A percentile compares a stretch with the other conserved stretches of the same genome.
Evolutionary conservation across 2,797 vertebrate genomes (phyloP).

Genomic region (Choloepus didactylus): DNA sequence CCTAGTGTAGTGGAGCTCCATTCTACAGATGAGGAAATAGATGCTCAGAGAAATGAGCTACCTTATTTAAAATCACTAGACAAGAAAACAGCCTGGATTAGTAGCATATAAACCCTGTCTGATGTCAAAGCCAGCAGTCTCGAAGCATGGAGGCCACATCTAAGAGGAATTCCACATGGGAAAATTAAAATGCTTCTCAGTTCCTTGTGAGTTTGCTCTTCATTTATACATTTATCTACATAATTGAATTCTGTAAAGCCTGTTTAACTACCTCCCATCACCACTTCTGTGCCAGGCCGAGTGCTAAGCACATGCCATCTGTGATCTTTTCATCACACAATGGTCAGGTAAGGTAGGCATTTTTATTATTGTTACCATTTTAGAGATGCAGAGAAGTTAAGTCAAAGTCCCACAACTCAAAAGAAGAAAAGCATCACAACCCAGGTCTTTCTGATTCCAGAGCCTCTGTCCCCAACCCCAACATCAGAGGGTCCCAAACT

Average conservation of each 20-base stretch:
- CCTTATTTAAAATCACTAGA: constrained; percentile 35
- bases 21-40: background rate
- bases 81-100: background rate
- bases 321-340: background rate
- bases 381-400: constrained; percentile 4
- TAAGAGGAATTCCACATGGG: background rate
- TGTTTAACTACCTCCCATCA: background rate
- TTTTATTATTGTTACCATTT: background rate
- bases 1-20: background rate
- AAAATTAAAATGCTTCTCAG: background rate
- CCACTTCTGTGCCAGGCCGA: background rate
- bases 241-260: constrained; percentile 24
- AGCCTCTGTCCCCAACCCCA: background rate
- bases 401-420: background rate
- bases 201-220: background rate
- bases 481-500: background rate
- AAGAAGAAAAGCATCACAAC: background rate
- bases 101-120: background rate
- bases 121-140: background rate
- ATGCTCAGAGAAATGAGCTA: background rate
- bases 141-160: background rate
- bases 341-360: background rate
- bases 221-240: background rate
- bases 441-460: background rate
- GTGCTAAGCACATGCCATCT: background rate